Evolutionary conservation across 2,113 vertebrate species (phyloP), one percentile per base, ranked within the genome.

Genomic region (Gorsachius goisagi): DNA sequence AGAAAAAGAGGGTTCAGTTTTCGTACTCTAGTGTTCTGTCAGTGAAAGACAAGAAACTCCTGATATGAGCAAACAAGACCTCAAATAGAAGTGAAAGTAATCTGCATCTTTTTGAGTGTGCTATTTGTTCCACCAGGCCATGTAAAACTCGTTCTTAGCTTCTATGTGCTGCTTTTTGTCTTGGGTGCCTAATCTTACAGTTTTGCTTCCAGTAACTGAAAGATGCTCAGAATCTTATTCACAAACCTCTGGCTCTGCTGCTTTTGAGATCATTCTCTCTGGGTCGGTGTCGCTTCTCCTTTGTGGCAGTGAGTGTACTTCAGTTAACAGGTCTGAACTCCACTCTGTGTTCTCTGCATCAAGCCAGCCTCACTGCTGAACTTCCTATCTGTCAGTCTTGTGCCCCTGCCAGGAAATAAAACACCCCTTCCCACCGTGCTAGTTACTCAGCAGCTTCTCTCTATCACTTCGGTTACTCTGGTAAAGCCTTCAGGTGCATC

Each of bases 41-140:
- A 47, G 9, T 59, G 64, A 67, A 83, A 73, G 20, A 12, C 4
- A 11, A 74, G 32, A 75, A 90, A n/a, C 8, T 77, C 13, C 15
- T 77, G 13, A 74, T 32, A n/a, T 80, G 23, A 92, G 44, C 17
- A 88, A 76, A 28, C 33, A 49, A 81, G 9, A 47, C 7, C 30
- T 63, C 33, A 67, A 78, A 45, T 11, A 28, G 39, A 72, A 91
- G 22, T 13, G 8, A 55, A 80, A 71, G 6, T 44, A 26, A 30
- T 20, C 35, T 62, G 16, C 2, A 1, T 52, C 72, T 68, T 55
- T 5, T n/a, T 53, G 24, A 74, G 24, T 0, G 0, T 30, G 19
- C 23, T 76, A 6, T 58, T 88, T 77, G 5, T 82, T 76, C 28
- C 5, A 59, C 4, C 6, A 47, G 24, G 6, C 39, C 12, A 15